Percentiles rank a stretch among this genome's conserved stretches.
Conservation (phyloP, 2,797 vertebrate species). For the Poeciliopsis turneri region DNA sequence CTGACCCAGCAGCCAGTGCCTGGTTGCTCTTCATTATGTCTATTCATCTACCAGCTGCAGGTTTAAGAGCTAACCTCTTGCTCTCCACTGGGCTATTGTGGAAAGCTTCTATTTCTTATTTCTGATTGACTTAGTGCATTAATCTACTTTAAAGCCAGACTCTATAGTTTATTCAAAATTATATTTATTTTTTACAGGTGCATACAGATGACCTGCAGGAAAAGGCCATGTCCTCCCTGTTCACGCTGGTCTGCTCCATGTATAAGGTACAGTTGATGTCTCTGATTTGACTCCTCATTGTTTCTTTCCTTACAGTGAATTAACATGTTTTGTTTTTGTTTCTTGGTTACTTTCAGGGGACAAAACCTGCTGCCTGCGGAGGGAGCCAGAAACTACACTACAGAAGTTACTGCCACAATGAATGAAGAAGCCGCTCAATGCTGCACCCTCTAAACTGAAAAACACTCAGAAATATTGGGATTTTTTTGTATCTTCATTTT, state of each 20-base stretch:
- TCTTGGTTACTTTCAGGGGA: conserved; percentile 44
- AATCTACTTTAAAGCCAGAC: neutral
- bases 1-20: too few relatives aligned
- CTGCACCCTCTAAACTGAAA: neutral
- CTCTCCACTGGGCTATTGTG: neutral
- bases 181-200: conserved; percentile 47
- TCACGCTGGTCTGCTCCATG: conserved; percentile 82
- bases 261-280: conserved; percentile 80
- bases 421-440: conserved; percentile 40
- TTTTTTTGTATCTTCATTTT: neutral
- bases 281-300: neutral
- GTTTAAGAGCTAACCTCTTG: neutral
- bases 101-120: neutral
- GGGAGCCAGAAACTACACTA: conserved; percentile 17
- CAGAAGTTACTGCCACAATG: conserved; percentile 48
- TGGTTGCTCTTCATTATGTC: too few relatives aligned
- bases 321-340: neutral
- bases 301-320: neutral
- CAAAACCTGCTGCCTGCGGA: conserved; percentile 57
- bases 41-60: too few relatives aligned
- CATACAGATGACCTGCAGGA: conserved; percentile 78
- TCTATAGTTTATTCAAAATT: neutral
- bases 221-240: conserved; percentile 74
- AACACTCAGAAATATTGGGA: neutral
- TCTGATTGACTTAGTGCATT: neutral